A percentile compares a stretch with the other conserved stretches of the same genome.
phyloP scores from a whole-genome alignment of 2,113 vertebrate genomes.

The Mugil cephalus region DNA sequence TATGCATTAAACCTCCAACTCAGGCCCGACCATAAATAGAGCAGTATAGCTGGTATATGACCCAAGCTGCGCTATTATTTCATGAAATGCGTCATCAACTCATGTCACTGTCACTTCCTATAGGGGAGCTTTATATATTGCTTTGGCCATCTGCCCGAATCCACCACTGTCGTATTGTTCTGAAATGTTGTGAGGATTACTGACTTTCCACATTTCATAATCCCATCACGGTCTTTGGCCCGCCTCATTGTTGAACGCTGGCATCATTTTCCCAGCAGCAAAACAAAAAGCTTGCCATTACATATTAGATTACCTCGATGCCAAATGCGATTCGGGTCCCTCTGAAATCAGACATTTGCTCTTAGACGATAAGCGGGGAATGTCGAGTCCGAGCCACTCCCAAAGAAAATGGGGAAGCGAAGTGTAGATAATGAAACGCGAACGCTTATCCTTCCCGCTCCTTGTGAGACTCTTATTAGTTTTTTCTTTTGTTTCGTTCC shows the following conservation, averaged over 20 bases:
- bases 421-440: constrained; percentile 40
- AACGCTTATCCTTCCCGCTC: constrained; percentile 41
- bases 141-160: constrained; percentile 13
- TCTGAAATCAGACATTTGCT: constrained; percentile 63
- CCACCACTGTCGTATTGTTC: constrained; percentile 33
- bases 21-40: constrained; percentile 13
- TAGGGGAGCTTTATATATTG: constrained; percentile 26
- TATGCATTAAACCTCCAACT: constrained; percentile 55
- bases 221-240: constrained; percentile 59
- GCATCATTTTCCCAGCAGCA: constrained; percentile 45
- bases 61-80: constrained; percentile 28
- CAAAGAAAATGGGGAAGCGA: constrained; percentile 38
- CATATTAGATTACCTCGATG: constrained; percentile 68
- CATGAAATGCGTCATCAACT: constrained; percentile 46
- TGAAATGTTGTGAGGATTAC: constrained; percentile 61
- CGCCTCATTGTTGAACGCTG: constrained; percentile 37
- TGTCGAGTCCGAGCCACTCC: constrained; percentile 22
- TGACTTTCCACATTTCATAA: constrained; percentile 65
- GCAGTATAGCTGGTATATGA: constrained; percentile 15
- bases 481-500: too few relatives aligned
- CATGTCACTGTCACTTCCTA: constrained; percentile 43
- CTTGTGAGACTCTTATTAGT: constrained; percentile 29
- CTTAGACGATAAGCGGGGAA: constrained; percentile 57
- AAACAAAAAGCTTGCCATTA: constrained; percentile 64
- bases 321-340: constrained; percentile 70